Evolutionary conservation across 2,888 invertebrate species (phyloP).

Genomic region (Hirtodrosophila alboralis): DNA sequence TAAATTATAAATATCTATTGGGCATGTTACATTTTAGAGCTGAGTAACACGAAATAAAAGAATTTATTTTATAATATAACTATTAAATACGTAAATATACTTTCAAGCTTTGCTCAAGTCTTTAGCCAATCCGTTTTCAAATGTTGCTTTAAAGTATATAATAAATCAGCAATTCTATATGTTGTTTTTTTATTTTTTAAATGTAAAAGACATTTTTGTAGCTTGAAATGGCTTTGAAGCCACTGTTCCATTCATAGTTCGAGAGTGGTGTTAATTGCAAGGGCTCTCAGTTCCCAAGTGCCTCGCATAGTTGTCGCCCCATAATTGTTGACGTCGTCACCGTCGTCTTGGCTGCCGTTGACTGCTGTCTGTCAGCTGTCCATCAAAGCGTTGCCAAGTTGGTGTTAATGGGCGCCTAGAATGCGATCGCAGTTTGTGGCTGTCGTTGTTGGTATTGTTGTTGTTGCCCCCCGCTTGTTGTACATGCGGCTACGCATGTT

Average conservation of each 20-base stretch:
- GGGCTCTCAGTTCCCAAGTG: constrained; percentile 61
- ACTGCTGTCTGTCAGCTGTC: constrained; percentile 77
- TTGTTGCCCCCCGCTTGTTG: constrained; percentile 46
- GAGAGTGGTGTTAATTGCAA: constrained; percentile 65
- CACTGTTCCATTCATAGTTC: constrained; percentile 69
- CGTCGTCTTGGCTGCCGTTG: constrained; percentile 40
- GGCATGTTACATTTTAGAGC: no score
- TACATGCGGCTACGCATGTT: constrained; percentile 73
- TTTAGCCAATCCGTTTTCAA: no score
- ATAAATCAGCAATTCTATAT: no score
- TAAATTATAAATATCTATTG: no score
- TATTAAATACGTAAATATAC: no score
- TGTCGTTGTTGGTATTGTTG: constrained; percentile 9
- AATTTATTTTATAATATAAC: no score
- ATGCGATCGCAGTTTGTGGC: constrained; percentile 52
- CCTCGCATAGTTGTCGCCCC: constrained; percentile 78
- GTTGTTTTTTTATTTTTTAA: no score
- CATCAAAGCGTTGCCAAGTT: constrained; percentile 77
- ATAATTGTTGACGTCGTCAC: constrained; percentile 64
- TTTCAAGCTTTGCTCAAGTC: no score
- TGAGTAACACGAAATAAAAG: no score
- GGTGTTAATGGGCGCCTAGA: constrained; percentile 77
- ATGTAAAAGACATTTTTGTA: not conserved
- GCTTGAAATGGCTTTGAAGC: constrained; percentile 21
- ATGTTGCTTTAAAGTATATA: no score